These are phyloP conservation scores for Erythrolamprus reginae DNA, from an alignment of 2,113 vertebrate species.

Conservation along the genomic window DNA sequence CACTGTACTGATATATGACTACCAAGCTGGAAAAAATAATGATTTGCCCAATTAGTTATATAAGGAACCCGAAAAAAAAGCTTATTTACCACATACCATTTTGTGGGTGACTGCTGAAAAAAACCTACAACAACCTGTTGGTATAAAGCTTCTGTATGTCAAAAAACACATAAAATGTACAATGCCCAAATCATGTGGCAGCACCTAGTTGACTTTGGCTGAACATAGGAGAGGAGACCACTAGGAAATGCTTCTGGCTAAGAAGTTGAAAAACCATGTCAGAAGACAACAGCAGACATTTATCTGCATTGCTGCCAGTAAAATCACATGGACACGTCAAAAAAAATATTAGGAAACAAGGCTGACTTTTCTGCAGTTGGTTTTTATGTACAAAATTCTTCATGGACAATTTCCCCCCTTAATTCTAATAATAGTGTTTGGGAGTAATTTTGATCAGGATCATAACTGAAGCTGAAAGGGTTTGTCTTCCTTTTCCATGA, in stretches of 20 bases:
- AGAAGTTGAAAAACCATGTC: not conserved
- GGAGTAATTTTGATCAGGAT: not conserved
- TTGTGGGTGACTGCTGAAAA: not conserved
- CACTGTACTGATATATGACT: slow-evolving; percentile 29
- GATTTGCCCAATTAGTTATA: slow-evolving; percentile 44
- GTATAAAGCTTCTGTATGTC: not conserved
- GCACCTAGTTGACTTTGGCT: not conserved
- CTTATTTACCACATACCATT: not conserved
- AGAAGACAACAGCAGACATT: not conserved
- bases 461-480: not conserved
- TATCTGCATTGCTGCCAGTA: not conserved
- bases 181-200: not conserved
- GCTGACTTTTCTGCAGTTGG: not conserved
- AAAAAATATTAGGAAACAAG: not conserved
- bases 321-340: not conserved
- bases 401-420: not conserved
- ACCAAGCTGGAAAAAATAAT: slow-evolving; percentile 25
- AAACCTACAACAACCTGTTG: not conserved
- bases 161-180: not conserved
- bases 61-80: slow-evolving; percentile 28
- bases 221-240: not conserved
- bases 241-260: not conserved
- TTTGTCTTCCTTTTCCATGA: not conserved
- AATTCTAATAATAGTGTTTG: not conserved
- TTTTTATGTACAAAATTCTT: not conserved